phyloP scores from a whole-genome alignment of 2,797 vertebrate genomes.

The Lithobates pipiens region DNA sequence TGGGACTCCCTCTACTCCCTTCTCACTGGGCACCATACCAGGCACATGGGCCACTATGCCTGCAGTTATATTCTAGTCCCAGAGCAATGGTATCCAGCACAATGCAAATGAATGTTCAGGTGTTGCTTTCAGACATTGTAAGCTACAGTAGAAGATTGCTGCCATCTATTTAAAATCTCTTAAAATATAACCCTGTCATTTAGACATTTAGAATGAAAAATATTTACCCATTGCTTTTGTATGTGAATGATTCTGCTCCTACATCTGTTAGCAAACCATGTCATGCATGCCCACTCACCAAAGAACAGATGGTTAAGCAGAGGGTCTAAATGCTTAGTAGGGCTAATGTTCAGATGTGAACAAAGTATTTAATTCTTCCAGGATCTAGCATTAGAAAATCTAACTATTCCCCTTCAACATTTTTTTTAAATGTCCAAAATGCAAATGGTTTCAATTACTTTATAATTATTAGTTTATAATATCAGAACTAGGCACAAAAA shows the following conservation, averaged over 20 bases:
- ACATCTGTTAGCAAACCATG: constrained; percentile 9
- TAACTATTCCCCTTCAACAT: not conserved
- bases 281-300: constrained; percentile 16
- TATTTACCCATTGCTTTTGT: constrained; percentile 7
- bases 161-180: not conserved
- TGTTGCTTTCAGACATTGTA: too few species aligned
- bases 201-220: not conserved
- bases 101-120: not conserved
- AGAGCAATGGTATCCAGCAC: not conserved
- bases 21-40: too few species aligned
- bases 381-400: constrained; percentile 21
- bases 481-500: too few species aligned
- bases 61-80: too few species aligned
- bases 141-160: too few species aligned
- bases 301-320: constrained; percentile 35
- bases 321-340: constrained; percentile 11
- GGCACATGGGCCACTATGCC: too few species aligned
- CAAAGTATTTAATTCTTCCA: constrained; percentile 11
- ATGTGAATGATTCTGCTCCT: constrained; percentile 1
- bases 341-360: constrained; percentile 39
- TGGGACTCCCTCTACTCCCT: too few species aligned
- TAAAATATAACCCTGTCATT: not conserved
- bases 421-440: not conserved
- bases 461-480: too few species aligned
- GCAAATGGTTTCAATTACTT: too few species aligned